These are phyloP conservation scores for Andrena praecox DNA, from an alignment of 2,888 invertebrate species.

Conservation along the genomic window DNA sequence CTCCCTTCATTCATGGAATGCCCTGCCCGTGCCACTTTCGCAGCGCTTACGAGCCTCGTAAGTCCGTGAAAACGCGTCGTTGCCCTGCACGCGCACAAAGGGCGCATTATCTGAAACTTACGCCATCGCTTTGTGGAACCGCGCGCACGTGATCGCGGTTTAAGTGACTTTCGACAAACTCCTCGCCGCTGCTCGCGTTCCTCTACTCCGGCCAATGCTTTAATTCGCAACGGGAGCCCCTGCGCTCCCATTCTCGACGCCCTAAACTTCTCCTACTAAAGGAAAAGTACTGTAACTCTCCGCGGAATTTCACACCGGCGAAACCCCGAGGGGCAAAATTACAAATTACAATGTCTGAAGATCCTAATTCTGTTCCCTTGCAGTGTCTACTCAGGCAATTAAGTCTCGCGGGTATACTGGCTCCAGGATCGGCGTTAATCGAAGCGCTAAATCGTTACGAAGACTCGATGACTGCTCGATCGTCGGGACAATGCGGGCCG, in stretches of 20 bases:
- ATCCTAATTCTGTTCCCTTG: too few species aligned
- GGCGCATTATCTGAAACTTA: conserved; percentile 56
- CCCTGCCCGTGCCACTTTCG: conserved; percentile 17
- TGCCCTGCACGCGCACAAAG: conserved; percentile 35
- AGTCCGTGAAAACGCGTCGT: conserved; percentile 44
- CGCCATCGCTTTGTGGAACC: conserved; percentile 29
- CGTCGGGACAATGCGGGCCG: neutral
- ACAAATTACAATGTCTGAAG: too few species aligned
- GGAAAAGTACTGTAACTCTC: too few species aligned
- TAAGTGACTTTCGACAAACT: conserved; percentile 55
- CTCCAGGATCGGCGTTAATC: conserved; percentile 8
- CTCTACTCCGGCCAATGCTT: conserved; percentile 15
- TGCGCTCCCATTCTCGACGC: neutral
- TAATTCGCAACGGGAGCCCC: conserved; percentile 30
- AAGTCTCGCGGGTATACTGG: neutral
- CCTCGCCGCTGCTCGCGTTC: conserved; percentile 1
- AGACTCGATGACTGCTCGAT: neutral
- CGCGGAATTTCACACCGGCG: too few species aligned
- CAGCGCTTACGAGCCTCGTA: conserved; percentile 42
- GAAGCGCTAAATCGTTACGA: neutral
- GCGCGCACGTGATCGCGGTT: conserved; percentile 43
- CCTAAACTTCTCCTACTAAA: neutral
- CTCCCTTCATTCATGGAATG: conserved; percentile 8
- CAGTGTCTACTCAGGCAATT: too few species aligned
- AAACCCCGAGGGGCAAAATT: too few species aligned